These are phyloP conservation scores for Ptychochromis oligacanthus DNA, from an alignment of 2,113 vertebrate genomes.

Conservation along the genomic window DNA sequence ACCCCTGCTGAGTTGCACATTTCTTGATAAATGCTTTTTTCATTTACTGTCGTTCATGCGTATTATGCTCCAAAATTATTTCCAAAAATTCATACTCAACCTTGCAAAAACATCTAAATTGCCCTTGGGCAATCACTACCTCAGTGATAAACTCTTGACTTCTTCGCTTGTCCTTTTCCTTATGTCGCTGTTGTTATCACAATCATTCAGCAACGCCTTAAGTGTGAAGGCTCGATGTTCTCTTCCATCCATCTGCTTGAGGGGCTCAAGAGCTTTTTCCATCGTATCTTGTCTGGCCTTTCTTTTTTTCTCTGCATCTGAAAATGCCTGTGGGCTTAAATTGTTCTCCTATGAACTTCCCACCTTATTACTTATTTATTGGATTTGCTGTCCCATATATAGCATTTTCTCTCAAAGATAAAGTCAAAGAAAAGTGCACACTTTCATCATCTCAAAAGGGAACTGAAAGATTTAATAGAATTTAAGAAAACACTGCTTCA, in stretches of 20 bases:
- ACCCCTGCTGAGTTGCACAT: neutral
- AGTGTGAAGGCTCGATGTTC: constrained; percentile 60
- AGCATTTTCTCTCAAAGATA: constrained; percentile 70
- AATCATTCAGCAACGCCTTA: constrained; percentile 58
- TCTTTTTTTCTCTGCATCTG: constrained; percentile 36
- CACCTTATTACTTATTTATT: constrained; percentile 79
- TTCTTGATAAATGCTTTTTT: neutral
- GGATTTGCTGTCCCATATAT: constrained; percentile 70
- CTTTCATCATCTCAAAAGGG: constrained; percentile 60
- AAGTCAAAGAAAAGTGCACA: constrained; percentile 61
- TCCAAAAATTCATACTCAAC: neutral
- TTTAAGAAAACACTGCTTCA: constrained; percentile 57
- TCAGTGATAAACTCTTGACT: constrained; percentile 47
- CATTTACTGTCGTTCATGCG: neutral
- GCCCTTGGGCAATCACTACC: constrained; percentile 16
- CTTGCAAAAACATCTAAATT: constrained; percentile 26
- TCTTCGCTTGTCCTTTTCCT: constrained; percentile 40
- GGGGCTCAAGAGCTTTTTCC: constrained; percentile 56
- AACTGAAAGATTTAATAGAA: constrained; percentile 47
- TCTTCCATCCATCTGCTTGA: constrained; percentile 66
- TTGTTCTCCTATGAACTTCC: constrained; percentile 70
- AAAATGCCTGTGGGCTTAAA: constrained; percentile 73
- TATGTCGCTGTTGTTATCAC: constrained; percentile 56
- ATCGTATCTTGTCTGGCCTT: constrained; percentile 62
- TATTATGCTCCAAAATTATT: neutral